Base-by-base conservation (phyloP, 2,888 invertebrate species). In the Lampropteryx suffumata region DNA sequence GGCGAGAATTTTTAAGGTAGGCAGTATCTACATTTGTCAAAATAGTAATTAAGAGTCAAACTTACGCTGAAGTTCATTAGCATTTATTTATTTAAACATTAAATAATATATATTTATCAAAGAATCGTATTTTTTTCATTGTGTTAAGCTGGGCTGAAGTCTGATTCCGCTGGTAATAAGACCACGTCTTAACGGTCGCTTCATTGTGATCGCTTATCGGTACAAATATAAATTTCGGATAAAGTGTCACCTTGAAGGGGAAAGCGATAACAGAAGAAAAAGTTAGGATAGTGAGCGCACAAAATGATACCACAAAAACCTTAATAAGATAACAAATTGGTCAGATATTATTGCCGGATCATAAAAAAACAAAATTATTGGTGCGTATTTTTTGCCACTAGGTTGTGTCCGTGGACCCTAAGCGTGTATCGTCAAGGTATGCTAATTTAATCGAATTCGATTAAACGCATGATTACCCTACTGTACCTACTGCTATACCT, bases 141-240 rank as follows among this genome's bases (percentile, higher is more conserved):
- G 21, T 21, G 5, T 21, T 21, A 3, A 21, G 21, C 21, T 21
- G 21, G 5, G 21, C 21, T 21, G n/a, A n/a, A 21, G 21, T 21
- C 2, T 3, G 21, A 21, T 7, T 12, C 9, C 12, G 26, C 26
- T 13, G 1, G 7, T 10, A n/a, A 13, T 27, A 11, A 26, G 27
- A 26, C 12, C 27, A 26, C 21, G 11, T 21, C 29, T 12, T n/a
- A n/a, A n/a, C n/a, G n/a, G n/a, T n/a, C n/a, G n/a, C n/a, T n/a
- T n/a, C 12, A 39, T 33, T 33, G 26, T 33, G 17, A 30, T 37
- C 39, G 27, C 14, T 34, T 45, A 46, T 39, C 46, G 11, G 37
- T 11, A 36, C 36, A 45, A 45, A 37, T 41, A 43, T 46, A 56
- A 46, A 56, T 52, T 46, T 28, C 33, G 26, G 50, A 51, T 50